Evolutionary conservation across 2,888 invertebrate genomes (phyloP).

Genomic region (Hedychridium roseum): DNA sequence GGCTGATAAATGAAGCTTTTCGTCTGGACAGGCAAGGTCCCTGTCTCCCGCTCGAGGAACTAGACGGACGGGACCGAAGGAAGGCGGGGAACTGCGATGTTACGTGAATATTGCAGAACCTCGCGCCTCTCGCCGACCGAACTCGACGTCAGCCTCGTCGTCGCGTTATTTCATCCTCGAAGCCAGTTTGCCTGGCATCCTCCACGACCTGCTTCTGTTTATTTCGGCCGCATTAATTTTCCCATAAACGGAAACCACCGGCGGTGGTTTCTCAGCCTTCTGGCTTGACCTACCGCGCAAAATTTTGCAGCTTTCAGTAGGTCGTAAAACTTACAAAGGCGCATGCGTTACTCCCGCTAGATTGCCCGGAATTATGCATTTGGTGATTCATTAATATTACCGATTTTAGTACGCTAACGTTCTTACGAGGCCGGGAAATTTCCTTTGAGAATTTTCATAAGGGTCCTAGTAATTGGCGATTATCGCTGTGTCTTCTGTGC

Average conservation of each 20-base stretch:
- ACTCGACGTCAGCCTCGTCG: conserved; percentile 32
- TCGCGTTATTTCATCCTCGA: conserved; percentile 23
- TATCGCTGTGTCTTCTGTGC: no score
- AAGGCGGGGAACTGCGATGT: conserved; percentile 30
- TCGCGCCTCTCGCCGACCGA: conserved; percentile 36
- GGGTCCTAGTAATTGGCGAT: no score
- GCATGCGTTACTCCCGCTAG: no score
- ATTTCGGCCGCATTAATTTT: conserved; percentile 1
- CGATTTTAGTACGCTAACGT: no score
- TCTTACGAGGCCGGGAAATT: no score
- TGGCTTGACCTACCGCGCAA: no score
- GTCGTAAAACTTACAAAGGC: no score
- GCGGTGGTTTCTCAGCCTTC: no score
- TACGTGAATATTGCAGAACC: conserved; percentile 43
- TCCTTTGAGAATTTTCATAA: no score
- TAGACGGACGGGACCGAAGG: conserved; percentile 24
- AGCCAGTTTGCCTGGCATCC: background rate
- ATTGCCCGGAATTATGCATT: no score
- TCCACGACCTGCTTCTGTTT: background rate
- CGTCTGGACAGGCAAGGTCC: conserved; percentile 26
- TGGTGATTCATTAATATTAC: no score
- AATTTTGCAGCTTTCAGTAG: no score
- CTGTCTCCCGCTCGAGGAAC: conserved; percentile 25
- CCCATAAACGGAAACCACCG: background rate
- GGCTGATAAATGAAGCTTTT: conserved; percentile 52